Conservation (phyloP, 2,113 vertebrate species). For the Ciconia boyciana region DNA sequence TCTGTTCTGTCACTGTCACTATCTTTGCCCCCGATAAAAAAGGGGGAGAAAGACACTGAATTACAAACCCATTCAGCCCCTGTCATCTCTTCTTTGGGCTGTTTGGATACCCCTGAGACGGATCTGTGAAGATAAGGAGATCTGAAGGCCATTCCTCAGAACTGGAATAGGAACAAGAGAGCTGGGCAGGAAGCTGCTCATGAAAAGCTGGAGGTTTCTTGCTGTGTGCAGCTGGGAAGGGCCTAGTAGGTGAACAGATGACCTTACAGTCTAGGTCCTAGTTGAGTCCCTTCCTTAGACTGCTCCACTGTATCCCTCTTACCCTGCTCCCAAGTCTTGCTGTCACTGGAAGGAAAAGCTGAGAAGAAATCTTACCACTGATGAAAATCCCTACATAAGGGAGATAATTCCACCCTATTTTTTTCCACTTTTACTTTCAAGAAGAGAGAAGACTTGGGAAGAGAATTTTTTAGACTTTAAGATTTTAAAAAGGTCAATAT, state of each 20-base stretch:
- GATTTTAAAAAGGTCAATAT: background rate
- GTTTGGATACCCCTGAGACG: background rate
- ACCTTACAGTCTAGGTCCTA: background rate
- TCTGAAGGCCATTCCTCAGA: background rate
- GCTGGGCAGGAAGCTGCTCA: background rate
- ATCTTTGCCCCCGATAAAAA: background rate
- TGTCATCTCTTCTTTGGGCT: background rate
- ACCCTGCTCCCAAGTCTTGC: background rate
- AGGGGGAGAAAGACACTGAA: background rate
- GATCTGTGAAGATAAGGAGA: background rate
- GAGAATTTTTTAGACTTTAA: background rate
- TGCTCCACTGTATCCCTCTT: background rate
- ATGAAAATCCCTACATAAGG: background rate
- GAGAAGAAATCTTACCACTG: background rate
- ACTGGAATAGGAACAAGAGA: background rate
- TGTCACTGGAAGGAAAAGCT: background rate
- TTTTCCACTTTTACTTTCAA: background rate
- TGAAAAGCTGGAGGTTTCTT: background rate
- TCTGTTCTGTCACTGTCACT: background rate
- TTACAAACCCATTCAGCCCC: background rate
- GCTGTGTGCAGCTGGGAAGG: background rate
- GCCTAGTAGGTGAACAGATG: background rate
- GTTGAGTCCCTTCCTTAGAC: background rate
- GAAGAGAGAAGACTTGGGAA: background rate
- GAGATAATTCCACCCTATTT: background rate